Conservation (phyloP, 2,113 vertebrate species). For the Crotophaga sulcirostris region DNA sequence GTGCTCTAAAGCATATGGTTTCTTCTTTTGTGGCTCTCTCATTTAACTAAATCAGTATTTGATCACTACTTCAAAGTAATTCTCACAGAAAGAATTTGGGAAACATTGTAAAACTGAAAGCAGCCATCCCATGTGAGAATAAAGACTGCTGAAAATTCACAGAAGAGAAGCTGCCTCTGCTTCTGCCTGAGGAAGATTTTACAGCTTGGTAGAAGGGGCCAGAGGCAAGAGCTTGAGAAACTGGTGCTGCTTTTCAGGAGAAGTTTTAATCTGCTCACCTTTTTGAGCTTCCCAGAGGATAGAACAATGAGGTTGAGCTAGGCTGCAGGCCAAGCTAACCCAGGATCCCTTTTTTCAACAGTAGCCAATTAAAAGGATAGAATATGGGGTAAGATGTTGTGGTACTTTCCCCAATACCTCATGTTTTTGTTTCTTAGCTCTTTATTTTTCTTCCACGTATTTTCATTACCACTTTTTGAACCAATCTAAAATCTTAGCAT, state of each 20-base stretch:
- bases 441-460: background rate
- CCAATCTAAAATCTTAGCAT: background rate
- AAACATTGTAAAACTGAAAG: conserved; percentile 25
- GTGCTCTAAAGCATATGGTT: conserved; percentile 1
- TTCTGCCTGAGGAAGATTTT: conserved; percentile 22
- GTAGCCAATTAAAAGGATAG: background rate
- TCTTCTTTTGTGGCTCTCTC: conserved; percentile 48
- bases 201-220: background rate
- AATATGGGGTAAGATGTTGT: background rate
- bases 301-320: background rate
- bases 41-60: conserved; percentile 61
- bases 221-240: conserved; percentile 1
- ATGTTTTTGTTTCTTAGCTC: background rate
- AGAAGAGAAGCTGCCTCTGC: background rate
- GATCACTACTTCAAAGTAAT: conserved; percentile 55
- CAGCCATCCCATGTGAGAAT: conserved; percentile 30
- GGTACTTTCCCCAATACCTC: accelerated
- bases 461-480: background rate
- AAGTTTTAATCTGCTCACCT: background rate
- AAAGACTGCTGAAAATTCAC: conserved; percentile 17
- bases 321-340: background rate
- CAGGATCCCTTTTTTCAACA: background rate
- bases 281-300: background rate
- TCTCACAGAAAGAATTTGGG: conserved; percentile 56
- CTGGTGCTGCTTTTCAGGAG: background rate